Percentiles rank a stretch among this genome's conserved stretches.
These are phyloP conservation scores for Upupa epops DNA, from an alignment of 2,113 vertebrate genomes.

Conservation along the genomic window DNA sequence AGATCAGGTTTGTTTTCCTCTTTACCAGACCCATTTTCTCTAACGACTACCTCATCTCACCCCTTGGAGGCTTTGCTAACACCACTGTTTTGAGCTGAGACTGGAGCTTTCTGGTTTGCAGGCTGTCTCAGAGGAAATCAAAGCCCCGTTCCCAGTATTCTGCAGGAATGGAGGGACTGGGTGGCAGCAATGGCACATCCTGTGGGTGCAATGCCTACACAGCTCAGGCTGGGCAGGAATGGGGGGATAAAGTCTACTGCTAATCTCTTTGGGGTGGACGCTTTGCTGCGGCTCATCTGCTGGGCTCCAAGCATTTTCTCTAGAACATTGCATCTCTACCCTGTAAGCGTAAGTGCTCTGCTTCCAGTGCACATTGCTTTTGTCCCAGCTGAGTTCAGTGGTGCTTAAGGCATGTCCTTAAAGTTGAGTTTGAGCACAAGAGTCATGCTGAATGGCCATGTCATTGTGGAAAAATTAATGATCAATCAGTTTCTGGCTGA, in stretches of 20 bases:
- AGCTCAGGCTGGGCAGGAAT: not conserved
- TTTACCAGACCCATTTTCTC: not conserved
- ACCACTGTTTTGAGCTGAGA: not conserved
- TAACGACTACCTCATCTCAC: not conserved
- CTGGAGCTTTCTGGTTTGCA: not conserved
- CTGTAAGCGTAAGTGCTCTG: not conserved
- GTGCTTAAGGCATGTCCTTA: not conserved
- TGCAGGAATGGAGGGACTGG: not conserved
- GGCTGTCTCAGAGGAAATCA: rapidly evolving
- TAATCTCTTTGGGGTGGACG: not conserved
- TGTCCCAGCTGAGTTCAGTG: not conserved
- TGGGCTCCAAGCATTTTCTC: not conserved
- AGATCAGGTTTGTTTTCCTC: not conserved
- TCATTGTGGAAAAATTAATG: not conserved
- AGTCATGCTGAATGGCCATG: not conserved
- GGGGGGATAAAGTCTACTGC: not conserved
- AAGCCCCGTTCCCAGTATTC: rapidly evolving
- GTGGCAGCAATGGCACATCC: not conserved
- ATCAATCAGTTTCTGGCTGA: not conserved
- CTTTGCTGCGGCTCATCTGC: rapidly evolving
- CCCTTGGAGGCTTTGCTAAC: not conserved
- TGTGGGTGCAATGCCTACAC: rapidly evolving
- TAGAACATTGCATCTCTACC: not conserved
- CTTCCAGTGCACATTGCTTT: not conserved
- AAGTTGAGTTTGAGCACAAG: not conserved